Evolutionary conservation across 2,888 invertebrate species (phyloP), one percentile per base, ranked within the genome.

Genomic region (Torymus auratus): DNA sequence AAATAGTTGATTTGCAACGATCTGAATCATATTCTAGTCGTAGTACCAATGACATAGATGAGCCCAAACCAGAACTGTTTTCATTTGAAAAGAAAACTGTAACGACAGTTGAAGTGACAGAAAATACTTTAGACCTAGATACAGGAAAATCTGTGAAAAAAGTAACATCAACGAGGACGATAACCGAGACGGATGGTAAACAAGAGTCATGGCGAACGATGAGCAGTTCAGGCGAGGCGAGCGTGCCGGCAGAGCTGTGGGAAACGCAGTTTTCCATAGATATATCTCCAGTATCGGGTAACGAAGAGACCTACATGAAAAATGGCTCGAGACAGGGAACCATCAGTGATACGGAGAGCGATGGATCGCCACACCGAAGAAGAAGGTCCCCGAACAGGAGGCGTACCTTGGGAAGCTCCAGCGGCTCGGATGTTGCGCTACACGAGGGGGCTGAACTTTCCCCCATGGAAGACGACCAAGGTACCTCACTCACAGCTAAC

Each of bases 371-470:
- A 17, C 85, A 86, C 64, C 88, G 87, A 41, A 84, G 86, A 72
- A 86, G 89, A 81, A 88, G 89, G 85, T 86, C 88, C 82, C 89
- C 90, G 10, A 86, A 87, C 65, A 88, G 87, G 86, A 91, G 90
- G 85, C 91, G 92, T 87, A 93, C 93, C 56, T 88, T 93, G 78
- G 93, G 93, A 84, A 94, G 93, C 86, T 94, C 94, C 82, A 94
- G 94, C 87, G 94, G 93, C 75, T 94, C 94, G 55, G 94, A 94
- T 88, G 92, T 94, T 80, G 94, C 94, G 81, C 91, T 94, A 82
- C 94, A 94, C 88, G 94, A 94, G 89, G 94, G 94, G 78, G 93
- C 93, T 65, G 94, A 94, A 86, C 91, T 93, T 82, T 93, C 93
- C 88, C 91, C 91, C 83, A 88, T 91, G 88, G 93, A 93, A 86